These are phyloP conservation scores for Yasuhikotakia modesta DNA, from an alignment of 2,797 vertebrate genomes.

Conservation along the genomic window DNA sequence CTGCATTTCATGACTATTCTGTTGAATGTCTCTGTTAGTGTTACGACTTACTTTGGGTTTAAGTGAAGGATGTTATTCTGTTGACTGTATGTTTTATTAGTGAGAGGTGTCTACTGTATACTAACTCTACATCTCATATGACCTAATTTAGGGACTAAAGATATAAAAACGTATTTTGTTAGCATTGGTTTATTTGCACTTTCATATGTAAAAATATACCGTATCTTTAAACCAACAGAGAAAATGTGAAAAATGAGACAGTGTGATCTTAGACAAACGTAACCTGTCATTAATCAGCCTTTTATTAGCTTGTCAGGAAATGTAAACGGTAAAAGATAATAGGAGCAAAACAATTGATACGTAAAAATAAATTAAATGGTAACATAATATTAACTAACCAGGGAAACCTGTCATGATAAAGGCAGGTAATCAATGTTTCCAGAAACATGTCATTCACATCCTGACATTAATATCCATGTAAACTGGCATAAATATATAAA, in stretches of 20 bases:
- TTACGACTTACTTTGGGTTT: slow-evolving; percentile 25
- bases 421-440: too few species aligned
- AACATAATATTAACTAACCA: too few species aligned
- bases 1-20: not conserved
- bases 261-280: not conserved
- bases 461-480: too few species aligned
- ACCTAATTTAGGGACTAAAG: not conserved
- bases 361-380: too few species aligned
- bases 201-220: not conserved
- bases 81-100: slow-evolving; percentile 7
- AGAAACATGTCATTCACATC: too few species aligned
- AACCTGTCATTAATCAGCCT: not conserved
- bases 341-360: too few species aligned
- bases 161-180: not conserved
- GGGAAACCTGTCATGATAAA: too few species aligned
- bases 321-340: not conserved
- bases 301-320: not conserved
- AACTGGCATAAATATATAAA: too few species aligned
- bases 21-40: slow-evolving; percentile 33
- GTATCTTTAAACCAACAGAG: not conserved
- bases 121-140: not conserved
- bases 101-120: not conserved
- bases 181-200: not conserved
- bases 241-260: not conserved
- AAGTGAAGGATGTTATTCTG: slow-evolving; percentile 19